Percentiles rank a stretch among this genome's conserved stretches.
phyloP scores from a whole-genome alignment of 2,888 invertebrate species.

The Alviniconcha strummeri region DNA sequence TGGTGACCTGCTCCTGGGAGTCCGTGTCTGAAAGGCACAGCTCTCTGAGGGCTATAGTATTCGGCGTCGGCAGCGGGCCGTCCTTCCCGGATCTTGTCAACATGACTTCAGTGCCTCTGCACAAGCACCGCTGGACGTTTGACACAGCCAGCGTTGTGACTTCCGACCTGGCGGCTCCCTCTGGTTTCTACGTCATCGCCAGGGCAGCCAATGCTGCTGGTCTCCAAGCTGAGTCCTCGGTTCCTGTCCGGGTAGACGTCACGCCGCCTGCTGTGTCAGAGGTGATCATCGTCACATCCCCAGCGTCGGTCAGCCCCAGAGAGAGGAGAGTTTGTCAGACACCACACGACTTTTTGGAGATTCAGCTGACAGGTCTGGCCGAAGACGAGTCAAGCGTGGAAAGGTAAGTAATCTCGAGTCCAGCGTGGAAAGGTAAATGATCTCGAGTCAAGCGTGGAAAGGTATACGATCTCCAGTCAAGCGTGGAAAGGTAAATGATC shows the following conservation, averaged over 20 bases:
- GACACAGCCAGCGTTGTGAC: neutral
- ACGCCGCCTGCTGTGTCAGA: neutral
- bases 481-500: too few relatives aligned
- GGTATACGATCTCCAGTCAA: too few relatives aligned
- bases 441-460: too few relatives aligned
- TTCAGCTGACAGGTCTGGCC: neutral
- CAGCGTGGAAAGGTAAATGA: too few relatives aligned
- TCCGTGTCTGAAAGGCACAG: neutral
- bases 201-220: neutral
- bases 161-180: neutral
- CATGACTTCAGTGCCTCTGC: neutral
- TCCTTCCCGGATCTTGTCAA: neutral
- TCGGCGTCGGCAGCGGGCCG: neutral
- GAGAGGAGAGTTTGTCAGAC: neutral
- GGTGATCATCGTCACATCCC: neutral
- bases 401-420: neutral
- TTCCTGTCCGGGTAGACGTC: neutral
- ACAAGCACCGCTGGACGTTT: neutral
- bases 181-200: conserved; percentile 1
- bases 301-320: neutral
- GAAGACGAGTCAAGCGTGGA: neutral
- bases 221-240: neutral
- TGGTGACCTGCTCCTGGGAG: neutral
- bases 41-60: neutral
- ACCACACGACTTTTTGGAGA: neutral